phyloP scores from a whole-genome alignment of 2,797 vertebrate genomes.

The Cyprinella venusta region DNA sequence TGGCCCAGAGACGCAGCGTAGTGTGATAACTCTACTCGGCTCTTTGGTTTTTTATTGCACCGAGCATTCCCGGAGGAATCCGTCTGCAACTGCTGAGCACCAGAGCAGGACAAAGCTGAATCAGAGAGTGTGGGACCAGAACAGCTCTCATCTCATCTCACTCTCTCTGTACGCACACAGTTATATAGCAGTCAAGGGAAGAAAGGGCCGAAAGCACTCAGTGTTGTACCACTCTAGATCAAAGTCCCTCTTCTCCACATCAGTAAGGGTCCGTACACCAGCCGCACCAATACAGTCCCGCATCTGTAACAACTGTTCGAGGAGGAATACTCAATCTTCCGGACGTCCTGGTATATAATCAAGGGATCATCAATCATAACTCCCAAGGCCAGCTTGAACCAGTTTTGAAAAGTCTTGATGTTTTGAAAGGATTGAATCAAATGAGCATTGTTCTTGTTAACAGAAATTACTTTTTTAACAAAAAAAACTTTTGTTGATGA shows the following conservation, averaged over 20 bases:
- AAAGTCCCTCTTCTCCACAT: conserved; percentile 48
- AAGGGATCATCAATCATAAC: conserved; percentile 19
- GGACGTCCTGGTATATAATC: conserved; percentile 28
- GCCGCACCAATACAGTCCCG: conserved; percentile 42
- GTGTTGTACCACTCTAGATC: conserved; percentile 45
- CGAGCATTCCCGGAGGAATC: conserved; percentile 70
- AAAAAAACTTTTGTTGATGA: background rate
- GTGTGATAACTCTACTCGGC: conserved; percentile 68
- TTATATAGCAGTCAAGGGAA: conserved; percentile 15
- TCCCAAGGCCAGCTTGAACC: background rate
- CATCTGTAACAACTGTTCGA: conserved; percentile 15
- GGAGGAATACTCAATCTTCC: conserved; percentile 10
- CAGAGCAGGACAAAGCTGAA: conserved; percentile 46
- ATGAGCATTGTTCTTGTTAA: background rate
- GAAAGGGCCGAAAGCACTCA: conserved; percentile 44
- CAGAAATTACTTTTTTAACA: background rate
- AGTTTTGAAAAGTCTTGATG: background rate
- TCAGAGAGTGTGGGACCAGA: conserved; percentile 46
- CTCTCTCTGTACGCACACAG: conserved; percentile 11
- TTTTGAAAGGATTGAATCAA: background rate
- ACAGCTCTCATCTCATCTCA: conserved; percentile 45
- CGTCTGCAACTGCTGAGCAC: conserved; percentile 38
- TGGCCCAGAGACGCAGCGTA: conserved; percentile 57
- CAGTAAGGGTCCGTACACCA: conserved; percentile 43
- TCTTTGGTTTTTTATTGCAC: conserved; percentile 75